These are phyloP conservation scores for Helogale parvula DNA, from an alignment of 2,113 vertebrate genomes.

Conservation along the genomic window DNA sequence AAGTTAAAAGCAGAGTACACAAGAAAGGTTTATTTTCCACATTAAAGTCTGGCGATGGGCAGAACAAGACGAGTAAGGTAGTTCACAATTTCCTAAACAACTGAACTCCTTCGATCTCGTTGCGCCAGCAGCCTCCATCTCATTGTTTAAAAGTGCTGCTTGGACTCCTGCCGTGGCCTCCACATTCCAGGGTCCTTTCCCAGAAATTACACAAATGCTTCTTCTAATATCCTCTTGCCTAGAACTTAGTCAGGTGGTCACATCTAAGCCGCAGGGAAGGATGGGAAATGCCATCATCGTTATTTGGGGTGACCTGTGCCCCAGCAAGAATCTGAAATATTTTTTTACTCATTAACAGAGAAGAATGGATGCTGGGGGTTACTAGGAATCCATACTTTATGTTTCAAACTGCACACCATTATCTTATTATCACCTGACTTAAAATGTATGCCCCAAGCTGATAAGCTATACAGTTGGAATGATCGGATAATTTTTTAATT, in stretches of 20 bases:
- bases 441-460: background rate
- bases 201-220: background rate
- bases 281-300: background rate
- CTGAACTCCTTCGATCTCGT: background rate
- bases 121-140: background rate
- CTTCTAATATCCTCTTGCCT: background rate
- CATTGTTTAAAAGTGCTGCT: background rate
- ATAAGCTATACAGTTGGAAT: background rate
- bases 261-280: background rate
- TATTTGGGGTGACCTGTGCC: background rate
- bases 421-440: background rate
- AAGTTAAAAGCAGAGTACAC: background rate
- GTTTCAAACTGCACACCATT: background rate
- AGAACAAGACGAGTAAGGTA: background rate
- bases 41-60: background rate
- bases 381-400: background rate
- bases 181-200: background rate
- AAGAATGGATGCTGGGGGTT: background rate
- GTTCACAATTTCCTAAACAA: background rate
- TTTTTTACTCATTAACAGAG: background rate
- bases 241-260: background rate
- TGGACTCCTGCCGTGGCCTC: background rate
- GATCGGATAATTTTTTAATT: background rate
- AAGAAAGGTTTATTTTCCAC: background rate
- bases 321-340: background rate